Evolutionary conservation across 37 sponge, comb jelly and placozoan species (phyloP).

Genomic region (Ephydatia muelleri): DNA sequence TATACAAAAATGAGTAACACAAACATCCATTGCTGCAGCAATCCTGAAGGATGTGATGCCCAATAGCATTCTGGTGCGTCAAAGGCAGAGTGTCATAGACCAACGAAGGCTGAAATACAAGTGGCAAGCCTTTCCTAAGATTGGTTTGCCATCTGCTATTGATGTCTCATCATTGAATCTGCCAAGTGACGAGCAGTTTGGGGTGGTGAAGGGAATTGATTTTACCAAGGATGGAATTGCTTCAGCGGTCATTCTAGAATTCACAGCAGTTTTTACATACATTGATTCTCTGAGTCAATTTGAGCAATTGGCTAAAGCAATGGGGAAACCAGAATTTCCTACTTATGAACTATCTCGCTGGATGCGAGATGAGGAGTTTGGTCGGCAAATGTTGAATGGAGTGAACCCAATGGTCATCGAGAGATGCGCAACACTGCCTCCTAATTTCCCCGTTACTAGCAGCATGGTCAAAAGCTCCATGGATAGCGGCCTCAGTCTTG

Average conservation of each 20-base stretch:
- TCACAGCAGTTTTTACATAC: neutral
- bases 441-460: slow-evolving; percentile 63
- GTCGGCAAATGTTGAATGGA: slow-evolving; percentile 67
- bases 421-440: slow-evolving; percentile 18
- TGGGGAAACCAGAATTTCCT: neutral
- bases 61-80: slow-evolving; percentile 11
- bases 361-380: slow-evolving; percentile 61
- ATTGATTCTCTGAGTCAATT: neutral
- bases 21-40: neutral
- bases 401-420: slow-evolving; percentile 45
- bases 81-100: slow-evolving; percentile 3
- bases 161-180: neutral
- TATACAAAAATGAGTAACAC: too few relatives aligned
- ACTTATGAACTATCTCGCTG: slow-evolving; percentile 31
- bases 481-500: slow-evolving; percentile 6
- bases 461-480: slow-evolving; percentile 37
- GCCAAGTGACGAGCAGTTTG: slow-evolving; percentile 44
- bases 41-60: slow-evolving; percentile 12
- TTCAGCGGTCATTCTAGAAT: neutral
- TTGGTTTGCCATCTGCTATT: slow-evolving; percentile 12
- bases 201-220: slow-evolving; percentile 6
- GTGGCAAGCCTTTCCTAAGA: slow-evolving; percentile 18
- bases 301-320: neutral
- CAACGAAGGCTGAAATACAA: slow-evolving; percentile 13
- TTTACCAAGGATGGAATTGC: slow-evolving; percentile 1